Conservation (phyloP, 37 sponge, comb jelly and placozoan genomes). For the Spongilla lacustris region DNA sequence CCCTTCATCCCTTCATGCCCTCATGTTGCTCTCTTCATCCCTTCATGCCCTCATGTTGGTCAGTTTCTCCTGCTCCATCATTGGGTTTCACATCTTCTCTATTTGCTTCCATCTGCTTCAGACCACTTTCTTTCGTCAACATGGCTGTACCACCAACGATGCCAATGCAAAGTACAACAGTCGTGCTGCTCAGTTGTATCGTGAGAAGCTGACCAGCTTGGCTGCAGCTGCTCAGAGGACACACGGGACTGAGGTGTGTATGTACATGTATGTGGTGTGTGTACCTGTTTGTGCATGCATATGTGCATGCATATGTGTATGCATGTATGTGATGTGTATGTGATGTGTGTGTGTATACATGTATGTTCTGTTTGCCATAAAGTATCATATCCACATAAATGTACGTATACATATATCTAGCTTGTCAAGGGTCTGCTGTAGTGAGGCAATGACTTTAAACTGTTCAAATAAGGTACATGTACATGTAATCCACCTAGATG, state of each 20-base stretch:
- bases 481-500: too few species aligned
- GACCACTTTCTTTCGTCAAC: constrained; percentile 87
- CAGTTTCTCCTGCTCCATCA: too few species aligned
- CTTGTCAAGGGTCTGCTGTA: too few species aligned
- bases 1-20: too few species aligned
- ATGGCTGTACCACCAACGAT: constrained; percentile 88
- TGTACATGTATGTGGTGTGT: constrained; percentile 22
- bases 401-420: not conserved
- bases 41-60: too few species aligned
- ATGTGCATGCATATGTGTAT: not conserved
- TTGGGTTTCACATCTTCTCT: too few species aligned
- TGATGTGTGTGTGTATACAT: constrained; percentile 1
- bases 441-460: too few species aligned
- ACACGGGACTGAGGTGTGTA: constrained; percentile 73
- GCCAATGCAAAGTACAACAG: constrained; percentile 95
- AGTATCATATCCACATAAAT: not conserved
- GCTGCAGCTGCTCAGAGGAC: constrained; percentile 81
- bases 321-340: not conserved
- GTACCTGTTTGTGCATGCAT: constrained; percentile 14
- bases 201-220: constrained; percentile 81
- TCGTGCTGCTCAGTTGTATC: constrained; percentile 92
- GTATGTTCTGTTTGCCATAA: not conserved
- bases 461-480: too few species aligned
- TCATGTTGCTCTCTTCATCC: too few species aligned
- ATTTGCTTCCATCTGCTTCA: constrained; percentile 2